A percentile compares a stretch with the other conserved stretches of the same genome.
phyloP scores from a whole-genome alignment of 92 coral and sea anemone genomes.

The Chrysogorgia sp. region DNA sequence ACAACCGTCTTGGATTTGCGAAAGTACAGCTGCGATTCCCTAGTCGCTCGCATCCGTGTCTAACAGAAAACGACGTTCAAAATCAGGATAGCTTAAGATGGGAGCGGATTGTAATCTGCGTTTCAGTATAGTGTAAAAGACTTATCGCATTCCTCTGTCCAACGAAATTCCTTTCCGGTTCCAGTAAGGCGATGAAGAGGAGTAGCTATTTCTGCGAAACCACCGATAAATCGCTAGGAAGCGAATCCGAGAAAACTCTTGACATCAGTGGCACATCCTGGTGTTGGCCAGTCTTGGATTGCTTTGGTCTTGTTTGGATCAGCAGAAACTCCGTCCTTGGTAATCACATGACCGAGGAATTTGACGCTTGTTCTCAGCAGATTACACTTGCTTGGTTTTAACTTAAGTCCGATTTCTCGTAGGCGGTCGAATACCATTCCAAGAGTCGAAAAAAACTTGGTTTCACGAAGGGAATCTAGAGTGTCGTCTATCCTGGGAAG shows the following conservation, averaged over 20 bases:
- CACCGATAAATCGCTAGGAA: slow-evolving; percentile 4
- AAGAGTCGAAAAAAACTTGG: slow-evolving; percentile 4
- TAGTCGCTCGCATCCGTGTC: slow-evolving; percentile 8
- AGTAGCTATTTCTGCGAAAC: not conserved
- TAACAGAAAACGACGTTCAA: not conserved
- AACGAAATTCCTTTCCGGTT: not conserved
- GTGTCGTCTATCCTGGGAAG: slow-evolving; percentile 14
- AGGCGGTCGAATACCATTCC: not conserved
- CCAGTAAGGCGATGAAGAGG: slow-evolving; percentile 8
- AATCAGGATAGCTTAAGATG: slow-evolving; percentile 8
- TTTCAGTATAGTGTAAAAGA: slow-evolving; percentile 2
- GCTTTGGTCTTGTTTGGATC: not conserved
- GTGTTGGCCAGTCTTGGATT: slow-evolving; percentile 1
- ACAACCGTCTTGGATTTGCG: slow-evolving; percentile 14
- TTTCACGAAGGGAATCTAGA: not conserved
- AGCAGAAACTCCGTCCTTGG: slow-evolving; percentile 6
- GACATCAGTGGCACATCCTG: slow-evolving; percentile 9
- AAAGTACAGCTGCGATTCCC: not conserved
- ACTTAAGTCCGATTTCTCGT: slow-evolving; percentile 1
- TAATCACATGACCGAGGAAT: slow-evolving; percentile 7
- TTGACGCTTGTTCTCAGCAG: slow-evolving; percentile 13
- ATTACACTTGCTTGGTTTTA: slow-evolving; percentile 2
- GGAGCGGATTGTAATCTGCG: slow-evolving; percentile 6
- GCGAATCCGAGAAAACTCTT: slow-evolving; percentile 1
- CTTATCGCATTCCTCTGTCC: not conserved